Evolutionary conservation across 2,888 invertebrate genomes (phyloP).

Genomic region (Allolobophora icterica): DNA sequence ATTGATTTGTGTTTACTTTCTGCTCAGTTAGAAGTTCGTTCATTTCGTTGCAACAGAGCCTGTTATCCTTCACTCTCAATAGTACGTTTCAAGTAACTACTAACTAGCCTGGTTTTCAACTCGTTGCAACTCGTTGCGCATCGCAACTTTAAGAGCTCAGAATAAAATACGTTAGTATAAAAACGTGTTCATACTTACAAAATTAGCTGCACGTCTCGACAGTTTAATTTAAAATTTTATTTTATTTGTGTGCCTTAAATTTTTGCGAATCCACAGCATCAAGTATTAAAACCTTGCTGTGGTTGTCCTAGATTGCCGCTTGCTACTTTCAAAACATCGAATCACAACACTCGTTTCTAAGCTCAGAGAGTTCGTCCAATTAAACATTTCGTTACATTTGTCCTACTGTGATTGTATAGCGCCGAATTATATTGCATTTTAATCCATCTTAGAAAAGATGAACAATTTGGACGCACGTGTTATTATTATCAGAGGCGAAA

Average conservation of each 20-base stretch:
- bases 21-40: neutral
- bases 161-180: neutral
- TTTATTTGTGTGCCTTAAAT: neutral
- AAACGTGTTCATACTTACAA: neutral
- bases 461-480: too few relatives aligned
- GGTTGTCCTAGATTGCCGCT: neutral
- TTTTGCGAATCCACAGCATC: neutral
- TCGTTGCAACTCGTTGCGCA: neutral
- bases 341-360: neutral
- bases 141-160: neutral
- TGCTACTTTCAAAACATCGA: neutral
- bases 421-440: neutral
- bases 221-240: neutral
- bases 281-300: neutral
- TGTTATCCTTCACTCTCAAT: neutral
- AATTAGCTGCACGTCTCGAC: neutral
- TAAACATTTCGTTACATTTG: neutral
- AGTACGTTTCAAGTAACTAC: neutral
- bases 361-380: neutral
- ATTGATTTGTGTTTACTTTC: neutral
- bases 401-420: neutral
- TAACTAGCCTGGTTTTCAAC: neutral
- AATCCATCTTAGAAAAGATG: too few relatives aligned
- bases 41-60: too few relatives aligned
- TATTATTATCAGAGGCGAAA: too few relatives aligned